phyloP scores from a whole-genome alignment of 2,113 vertebrate species.

The Oncorhynchus kisutch region DNA sequence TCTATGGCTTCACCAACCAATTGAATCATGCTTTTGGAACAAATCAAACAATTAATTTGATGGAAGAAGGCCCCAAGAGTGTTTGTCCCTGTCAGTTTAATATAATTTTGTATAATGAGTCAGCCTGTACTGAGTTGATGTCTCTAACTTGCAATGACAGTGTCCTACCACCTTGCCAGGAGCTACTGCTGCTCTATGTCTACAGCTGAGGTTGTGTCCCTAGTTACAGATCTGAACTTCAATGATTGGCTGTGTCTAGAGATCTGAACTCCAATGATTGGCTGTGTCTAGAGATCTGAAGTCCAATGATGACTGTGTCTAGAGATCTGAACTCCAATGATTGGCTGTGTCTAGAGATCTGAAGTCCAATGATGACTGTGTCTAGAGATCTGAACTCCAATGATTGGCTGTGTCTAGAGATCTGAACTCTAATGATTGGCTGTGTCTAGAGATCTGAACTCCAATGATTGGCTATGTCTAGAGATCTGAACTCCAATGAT shows the following conservation, averaged over 20 bases:
- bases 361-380: neutral
- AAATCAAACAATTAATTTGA: slow-evolving; percentile 42
- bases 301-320: too few relatives aligned
- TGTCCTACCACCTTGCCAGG: slow-evolving; percentile 52
- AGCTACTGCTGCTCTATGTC: slow-evolving; percentile 28
- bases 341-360: neutral
- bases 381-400: neutral
- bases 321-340: neutral
- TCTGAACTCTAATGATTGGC: too few relatives aligned
- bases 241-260: neutral
- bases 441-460: too few relatives aligned
- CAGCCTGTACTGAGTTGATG: slow-evolving; percentile 33
- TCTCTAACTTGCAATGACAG: neutral
- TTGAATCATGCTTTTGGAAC: slow-evolving; percentile 53
- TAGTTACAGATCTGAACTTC: neutral
- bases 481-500: neutral
- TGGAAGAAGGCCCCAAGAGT: slow-evolving; percentile 48
- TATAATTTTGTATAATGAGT: slow-evolving; percentile 64
- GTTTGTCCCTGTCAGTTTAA: slow-evolving; percentile 68
- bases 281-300: neutral
- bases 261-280: neutral
- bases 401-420: accelerated
- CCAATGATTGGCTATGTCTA: too few relatives aligned
- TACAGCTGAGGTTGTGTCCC: neutral
- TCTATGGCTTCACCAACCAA: slow-evolving; percentile 42